Evolutionary conservation across 2,113 vertebrate species (phyloP).

Genomic region (Chaenocephalus aceratus): DNA sequence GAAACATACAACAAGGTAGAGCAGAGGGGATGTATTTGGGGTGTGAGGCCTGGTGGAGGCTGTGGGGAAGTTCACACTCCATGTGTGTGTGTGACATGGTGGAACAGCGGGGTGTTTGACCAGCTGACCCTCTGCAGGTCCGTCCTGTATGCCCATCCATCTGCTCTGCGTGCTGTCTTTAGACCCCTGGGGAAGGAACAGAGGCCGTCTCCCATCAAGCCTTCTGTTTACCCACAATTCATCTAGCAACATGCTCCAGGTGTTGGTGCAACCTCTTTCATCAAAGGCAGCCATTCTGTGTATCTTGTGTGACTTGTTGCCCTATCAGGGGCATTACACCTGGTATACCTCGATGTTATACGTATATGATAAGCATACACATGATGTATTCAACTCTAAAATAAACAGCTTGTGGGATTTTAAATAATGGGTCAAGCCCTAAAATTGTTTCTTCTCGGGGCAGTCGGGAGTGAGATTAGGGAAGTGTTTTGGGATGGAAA

Average conservation of each 20-base stretch:
- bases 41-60: constrained; percentile 31
- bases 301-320: background rate
- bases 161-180: constrained; percentile 63
- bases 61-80: constrained; percentile 51
- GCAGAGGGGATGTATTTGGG: constrained; percentile 8
- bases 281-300: constrained; percentile 1
- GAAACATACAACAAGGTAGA: constrained; percentile 23
- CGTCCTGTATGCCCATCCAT: constrained; percentile 52
- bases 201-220: background rate
- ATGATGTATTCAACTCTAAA: too few relatives aligned
- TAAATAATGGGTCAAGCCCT: too few relatives aligned
- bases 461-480: too few relatives aligned
- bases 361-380: too few relatives aligned
- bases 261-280: constrained; percentile 12
- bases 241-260: constrained; percentile 15
- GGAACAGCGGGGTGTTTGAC: constrained; percentile 51
- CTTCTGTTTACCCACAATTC: constrained; percentile 27
- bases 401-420: too few relatives aligned
- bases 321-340: background rate
- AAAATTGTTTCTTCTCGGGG: too few relatives aligned
- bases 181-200: constrained; percentile 17
- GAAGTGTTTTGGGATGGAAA: too few relatives aligned
- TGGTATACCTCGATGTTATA: too few relatives aligned
- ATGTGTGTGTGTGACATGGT: constrained; percentile 49
- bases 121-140: constrained; percentile 59